Conservation (phyloP, 2,797 vertebrate genomes). For the Taeniopygia guttata region DNA sequence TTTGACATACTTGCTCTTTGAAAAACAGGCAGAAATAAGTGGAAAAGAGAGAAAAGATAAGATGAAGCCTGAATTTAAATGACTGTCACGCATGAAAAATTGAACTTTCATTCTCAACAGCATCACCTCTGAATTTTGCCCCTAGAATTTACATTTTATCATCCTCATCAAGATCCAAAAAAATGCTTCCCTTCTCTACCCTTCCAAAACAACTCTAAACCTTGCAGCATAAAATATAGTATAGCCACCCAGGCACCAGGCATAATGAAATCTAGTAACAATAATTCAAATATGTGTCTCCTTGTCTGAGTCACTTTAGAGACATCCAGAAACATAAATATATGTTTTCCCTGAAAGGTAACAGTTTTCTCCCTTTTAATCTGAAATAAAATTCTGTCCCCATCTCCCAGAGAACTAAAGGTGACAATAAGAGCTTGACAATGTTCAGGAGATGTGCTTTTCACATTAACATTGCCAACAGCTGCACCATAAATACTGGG, state of each 20-base stretch:
- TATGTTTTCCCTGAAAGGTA: constrained; percentile 65
- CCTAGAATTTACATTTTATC: constrained; percentile 59
- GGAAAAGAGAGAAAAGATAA: not conserved
- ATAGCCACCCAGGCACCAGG: constrained; percentile 56
- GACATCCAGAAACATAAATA: constrained; percentile 68
- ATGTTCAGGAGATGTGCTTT: constrained; percentile 64
- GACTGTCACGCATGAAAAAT: constrained; percentile 13
- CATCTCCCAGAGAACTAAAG: constrained; percentile 62
- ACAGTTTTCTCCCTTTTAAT: constrained; percentile 67
- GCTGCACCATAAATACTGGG: constrained; percentile 51
- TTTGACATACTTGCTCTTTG: not conserved
- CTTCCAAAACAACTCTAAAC: constrained; percentile 44
- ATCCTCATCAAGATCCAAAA: constrained; percentile 34
- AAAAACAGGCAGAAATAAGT: not conserved
- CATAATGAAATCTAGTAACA: constrained; percentile 64
- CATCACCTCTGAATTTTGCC: constrained; percentile 49
- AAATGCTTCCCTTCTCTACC: not conserved
- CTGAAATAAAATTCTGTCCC: constrained; percentile 67
- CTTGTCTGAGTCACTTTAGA: constrained; percentile 66
- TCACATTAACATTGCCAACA: constrained; percentile 65
- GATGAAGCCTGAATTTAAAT: constrained; percentile 32
- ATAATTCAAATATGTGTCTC: constrained; percentile 65
- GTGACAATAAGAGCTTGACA: constrained; percentile 66
- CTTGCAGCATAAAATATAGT: constrained; percentile 60
- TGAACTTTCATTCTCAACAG: not conserved